Base-by-base conservation (phyloP, 1,140 invertebrate genomes). In the Ephestia elutella region DNA sequence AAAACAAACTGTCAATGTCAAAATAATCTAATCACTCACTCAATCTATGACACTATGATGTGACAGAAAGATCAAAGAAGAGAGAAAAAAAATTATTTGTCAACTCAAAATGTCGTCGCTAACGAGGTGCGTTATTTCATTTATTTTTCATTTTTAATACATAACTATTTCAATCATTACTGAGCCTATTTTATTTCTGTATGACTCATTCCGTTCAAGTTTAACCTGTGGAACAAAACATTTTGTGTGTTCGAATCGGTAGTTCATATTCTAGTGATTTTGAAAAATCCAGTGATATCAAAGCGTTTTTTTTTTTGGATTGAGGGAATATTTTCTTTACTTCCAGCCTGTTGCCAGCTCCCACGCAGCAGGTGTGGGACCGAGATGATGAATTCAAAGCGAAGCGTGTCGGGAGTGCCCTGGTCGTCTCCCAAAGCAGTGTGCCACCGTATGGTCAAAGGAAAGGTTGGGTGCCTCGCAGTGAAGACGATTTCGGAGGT, bases 371-470 rank as follows among this genome's bases (percentile, higher is more conserved):
- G 18, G 91, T 96, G 32, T 96, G 94, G 93, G 96, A 98, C 78
- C 89, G 95, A 69, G 96, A 97, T 77, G 96, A 97, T 88, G 96
- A 97, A 78, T 90, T 92, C 62, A 92, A 93, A 66, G 89, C 92
- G 32, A 91, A 92, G 63, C 89, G 91, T 49, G 92, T 92, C 11
- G 91, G 92, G 17, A 93, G 92, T 53, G 92, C 93, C 2, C 79
- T 97, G 49, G 94, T 97, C n/a, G 93, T 95, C 59, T 94, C 95
- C 38, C 92, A 93, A 72, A 93, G 93, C 38, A 94, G 94, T 70
- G 95, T 96, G n/a, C 98, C 98, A 7, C 97, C 97, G 0, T 99
- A 99, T 92, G 97, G 98, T 0, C 94, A 97, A 70, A 92, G 98
- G 66, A 94, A 95, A 89, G 97, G 97, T 77, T 99, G 97, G 96